phyloP scores from a whole-genome alignment of 2,797 vertebrate genomes.

The Pseudomugil gertrudae region DNA sequence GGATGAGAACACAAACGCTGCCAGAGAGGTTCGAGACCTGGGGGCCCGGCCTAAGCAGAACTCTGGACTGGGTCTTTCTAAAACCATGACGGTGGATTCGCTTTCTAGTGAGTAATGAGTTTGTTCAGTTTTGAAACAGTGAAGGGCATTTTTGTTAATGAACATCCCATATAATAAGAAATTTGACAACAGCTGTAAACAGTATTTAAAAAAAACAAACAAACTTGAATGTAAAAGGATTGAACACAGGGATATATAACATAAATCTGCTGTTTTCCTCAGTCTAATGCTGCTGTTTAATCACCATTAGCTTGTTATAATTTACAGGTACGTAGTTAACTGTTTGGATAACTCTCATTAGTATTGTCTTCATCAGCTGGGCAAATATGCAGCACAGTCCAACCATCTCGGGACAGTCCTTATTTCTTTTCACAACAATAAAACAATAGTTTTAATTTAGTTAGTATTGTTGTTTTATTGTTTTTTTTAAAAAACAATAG shows the following conservation, averaged over 20 bases:
- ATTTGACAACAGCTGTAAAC: not conserved
- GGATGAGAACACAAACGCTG: conserved; percentile 63
- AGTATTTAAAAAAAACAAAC: not conserved
- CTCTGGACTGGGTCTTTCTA: conserved; percentile 60
- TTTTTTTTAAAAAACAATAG: too few relatives aligned
- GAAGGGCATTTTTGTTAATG: conserved; percentile 3
- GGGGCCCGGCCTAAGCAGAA: conserved; percentile 81
- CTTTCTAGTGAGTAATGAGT: conserved; percentile 68
- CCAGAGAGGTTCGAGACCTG: conserved; percentile 63
- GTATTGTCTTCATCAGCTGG: not conserved
- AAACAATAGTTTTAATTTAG: too few relatives aligned
- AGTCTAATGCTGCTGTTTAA: not conserved
- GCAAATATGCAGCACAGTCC: not conserved
- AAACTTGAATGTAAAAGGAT: not conserved
- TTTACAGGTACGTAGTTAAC: not conserved
- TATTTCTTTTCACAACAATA: too few relatives aligned
- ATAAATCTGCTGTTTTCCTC: not conserved
- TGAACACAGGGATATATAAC: not conserved
- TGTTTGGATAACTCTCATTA: not conserved
- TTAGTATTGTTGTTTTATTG: too few relatives aligned
- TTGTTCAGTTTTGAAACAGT: not conserved
- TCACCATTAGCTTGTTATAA: not conserved
- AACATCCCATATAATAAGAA: not conserved
- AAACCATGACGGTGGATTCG: conserved; percentile 55
- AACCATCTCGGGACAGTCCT: not conserved